These are phyloP conservation scores for Butorides virescens DNA, from an alignment of 2,113 vertebrate genomes.

Conservation along the genomic window DNA sequence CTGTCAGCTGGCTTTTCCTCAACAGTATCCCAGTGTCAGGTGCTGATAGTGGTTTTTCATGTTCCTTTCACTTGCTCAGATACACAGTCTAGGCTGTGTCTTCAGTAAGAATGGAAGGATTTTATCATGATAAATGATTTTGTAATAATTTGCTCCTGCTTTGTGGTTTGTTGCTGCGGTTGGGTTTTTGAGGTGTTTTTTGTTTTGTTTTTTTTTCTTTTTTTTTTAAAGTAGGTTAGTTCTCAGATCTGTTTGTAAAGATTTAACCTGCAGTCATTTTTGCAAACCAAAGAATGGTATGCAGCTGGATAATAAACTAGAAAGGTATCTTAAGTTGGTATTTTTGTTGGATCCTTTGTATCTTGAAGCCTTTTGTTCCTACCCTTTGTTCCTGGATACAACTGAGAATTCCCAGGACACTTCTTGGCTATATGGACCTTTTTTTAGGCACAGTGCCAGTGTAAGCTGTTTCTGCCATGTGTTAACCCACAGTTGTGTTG, in stretches of 20 bases:
- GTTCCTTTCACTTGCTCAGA: background rate
- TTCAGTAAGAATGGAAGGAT: background rate
- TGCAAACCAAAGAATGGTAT: background rate
- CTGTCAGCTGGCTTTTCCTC: background rate
- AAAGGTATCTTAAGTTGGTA: background rate
- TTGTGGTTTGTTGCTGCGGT: background rate
- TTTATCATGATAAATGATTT: background rate
- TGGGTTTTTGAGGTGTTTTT: background rate
- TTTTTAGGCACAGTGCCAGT: background rate
- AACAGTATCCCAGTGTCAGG: background rate
- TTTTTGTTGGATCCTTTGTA: slow-evolving; percentile 4
- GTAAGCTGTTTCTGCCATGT: background rate
- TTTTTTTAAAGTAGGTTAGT: background rate
- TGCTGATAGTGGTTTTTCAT: background rate
- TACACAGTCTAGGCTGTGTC: background rate
- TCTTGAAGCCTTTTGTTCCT: background rate
- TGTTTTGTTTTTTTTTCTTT: background rate
- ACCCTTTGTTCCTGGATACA: background rate
- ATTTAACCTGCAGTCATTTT: background rate
- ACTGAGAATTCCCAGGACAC: background rate
- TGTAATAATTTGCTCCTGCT: background rate
- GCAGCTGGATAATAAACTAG: background rate
- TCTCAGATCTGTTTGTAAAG: background rate
- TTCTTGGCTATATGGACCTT: background rate
- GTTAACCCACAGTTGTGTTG: background rate